A percentile compares a stretch with the other conserved stretches of the same genome.
Evolutionary conservation across 2,113 vertebrate genomes (phyloP).

Genomic region (Dolichallabes microphthalmus): DNA sequence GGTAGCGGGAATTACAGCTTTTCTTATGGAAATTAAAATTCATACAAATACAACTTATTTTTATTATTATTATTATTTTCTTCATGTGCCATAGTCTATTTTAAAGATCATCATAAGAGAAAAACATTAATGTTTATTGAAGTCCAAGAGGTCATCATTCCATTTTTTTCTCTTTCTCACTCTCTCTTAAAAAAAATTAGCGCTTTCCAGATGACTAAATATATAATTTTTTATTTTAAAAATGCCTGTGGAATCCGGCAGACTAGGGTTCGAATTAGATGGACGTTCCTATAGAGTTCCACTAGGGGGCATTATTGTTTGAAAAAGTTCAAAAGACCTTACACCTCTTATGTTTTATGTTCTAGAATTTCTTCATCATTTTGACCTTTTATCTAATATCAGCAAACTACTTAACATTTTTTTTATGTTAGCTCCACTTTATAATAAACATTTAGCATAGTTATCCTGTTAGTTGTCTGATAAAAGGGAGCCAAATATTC

Average conservation of each 20-base stretch:
- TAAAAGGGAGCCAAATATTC: background rate
- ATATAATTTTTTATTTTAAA: background rate
- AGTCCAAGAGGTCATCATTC: background rate
- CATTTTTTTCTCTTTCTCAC: background rate
- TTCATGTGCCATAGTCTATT: constrained; percentile 6
- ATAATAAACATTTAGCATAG: background rate
- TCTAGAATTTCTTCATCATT: background rate
- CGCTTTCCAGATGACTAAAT: background rate
- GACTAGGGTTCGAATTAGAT: background rate
- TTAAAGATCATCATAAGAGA: constrained; percentile 23
- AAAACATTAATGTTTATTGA: too few species aligned
- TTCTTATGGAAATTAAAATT: background rate
- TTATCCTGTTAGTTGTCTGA: background rate
- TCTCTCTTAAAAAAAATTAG: constrained; percentile 1
- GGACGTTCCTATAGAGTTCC: background rate
- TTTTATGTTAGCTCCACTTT: background rate
- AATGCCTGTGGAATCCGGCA: background rate
- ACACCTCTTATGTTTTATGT: background rate
- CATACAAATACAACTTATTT: background rate
- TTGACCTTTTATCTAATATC: background rate
- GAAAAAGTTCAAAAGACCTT: background rate
- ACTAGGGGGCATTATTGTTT: constrained; percentile 30
- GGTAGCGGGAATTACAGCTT: constrained; percentile 11
- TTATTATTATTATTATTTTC: background rate
- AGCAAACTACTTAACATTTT: background rate